A percentile compares a stretch with the other conserved stretches of the same genome.
Evolutionary conservation across 2,797 vertebrate genomes (phyloP).

Genomic region (Agapornis canus): DNA sequence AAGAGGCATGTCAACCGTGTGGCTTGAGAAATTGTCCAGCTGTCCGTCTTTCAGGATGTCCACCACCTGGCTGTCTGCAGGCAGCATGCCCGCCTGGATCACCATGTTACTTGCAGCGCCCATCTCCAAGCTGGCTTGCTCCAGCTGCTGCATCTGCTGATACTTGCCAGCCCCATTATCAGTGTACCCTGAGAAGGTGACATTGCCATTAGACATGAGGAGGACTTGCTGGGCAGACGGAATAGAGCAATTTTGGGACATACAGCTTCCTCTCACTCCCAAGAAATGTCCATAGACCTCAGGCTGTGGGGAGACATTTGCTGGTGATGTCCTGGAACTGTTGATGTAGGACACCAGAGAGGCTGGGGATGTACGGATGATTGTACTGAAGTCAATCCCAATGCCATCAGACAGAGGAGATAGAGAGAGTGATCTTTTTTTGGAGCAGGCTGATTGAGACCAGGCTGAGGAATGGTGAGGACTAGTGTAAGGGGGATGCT

Average conservation of each 20-base stretch:
- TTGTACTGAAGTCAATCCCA: conserved; percentile 91
- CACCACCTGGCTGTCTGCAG: conserved; percentile 44
- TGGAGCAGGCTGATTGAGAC: conserved; percentile 78
- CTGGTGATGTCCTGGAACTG: conserved; percentile 84
- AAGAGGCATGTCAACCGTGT: not conserved
- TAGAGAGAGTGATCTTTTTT: conserved; percentile 88
- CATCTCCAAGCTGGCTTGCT: conserved; percentile 79
- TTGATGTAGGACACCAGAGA: conserved; percentile 95
- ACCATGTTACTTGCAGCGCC: conserved; percentile 85
- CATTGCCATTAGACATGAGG: conserved; percentile 57
- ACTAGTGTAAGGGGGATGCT: conserved; percentile 72
- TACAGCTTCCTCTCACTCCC: conserved; percentile 89
- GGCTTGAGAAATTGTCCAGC: conserved; percentile 64
- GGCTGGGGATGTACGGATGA: conserved; percentile 93
- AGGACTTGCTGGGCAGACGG: conserved; percentile 69
- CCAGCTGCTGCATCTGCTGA: conserved; percentile 82
- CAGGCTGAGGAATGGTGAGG: conserved; percentile 77
- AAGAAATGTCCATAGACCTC: conserved; percentile 94
- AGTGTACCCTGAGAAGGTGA: conserved; percentile 41
- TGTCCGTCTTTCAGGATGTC: conserved; percentile 71
- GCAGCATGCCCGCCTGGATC: conserved; percentile 83
- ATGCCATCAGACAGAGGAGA: conserved; percentile 91
- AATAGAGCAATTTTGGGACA: conserved; percentile 78
- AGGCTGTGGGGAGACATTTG: conserved; percentile 83
- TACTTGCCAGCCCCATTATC: conserved; percentile 68